Conservation (phyloP, 1,140 invertebrate genomes). For the Archivesica marissinica region DNA sequence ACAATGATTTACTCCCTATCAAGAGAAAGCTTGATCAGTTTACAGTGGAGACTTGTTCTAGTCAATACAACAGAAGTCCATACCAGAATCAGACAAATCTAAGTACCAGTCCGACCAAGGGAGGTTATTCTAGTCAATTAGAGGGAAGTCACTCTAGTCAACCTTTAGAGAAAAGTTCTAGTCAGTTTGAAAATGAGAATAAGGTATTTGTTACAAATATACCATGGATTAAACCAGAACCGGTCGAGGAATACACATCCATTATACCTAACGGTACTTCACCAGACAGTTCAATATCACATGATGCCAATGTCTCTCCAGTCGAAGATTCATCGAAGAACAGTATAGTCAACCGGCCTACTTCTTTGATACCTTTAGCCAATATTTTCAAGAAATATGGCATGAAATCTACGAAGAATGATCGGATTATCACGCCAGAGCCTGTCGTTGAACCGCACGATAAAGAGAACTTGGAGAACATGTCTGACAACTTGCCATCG, state of each 20-base stretch:
- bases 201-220: neutral
- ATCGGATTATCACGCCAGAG: neutral
- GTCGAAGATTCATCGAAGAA: neutral
- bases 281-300: neutral
- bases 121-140: constrained; percentile 4
- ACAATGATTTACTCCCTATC: neutral
- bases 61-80: neutral
- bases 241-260: neutral
- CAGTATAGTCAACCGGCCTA: constrained; percentile 44
- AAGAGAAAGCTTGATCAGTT: constrained; percentile 1
- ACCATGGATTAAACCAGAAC: constrained; percentile 43
- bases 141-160: constrained; percentile 24
- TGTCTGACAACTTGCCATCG: constrained; percentile 12
- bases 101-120: constrained; percentile 8
- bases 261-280: constrained; percentile 1
- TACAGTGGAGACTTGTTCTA: constrained; percentile 14
- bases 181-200: constrained; percentile 19
- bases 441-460: neutral
- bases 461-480: too few relatives aligned
- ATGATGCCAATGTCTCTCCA: neutral
- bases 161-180: neutral
- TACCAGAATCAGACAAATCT: neutral
- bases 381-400: constrained; percentile 43
- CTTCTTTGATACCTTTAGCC: constrained; percentile 36
- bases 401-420: neutral